Evolutionary conservation across 2,797 vertebrate species (phyloP).

Genomic region (Bryconaethiops microstoma): DNA sequence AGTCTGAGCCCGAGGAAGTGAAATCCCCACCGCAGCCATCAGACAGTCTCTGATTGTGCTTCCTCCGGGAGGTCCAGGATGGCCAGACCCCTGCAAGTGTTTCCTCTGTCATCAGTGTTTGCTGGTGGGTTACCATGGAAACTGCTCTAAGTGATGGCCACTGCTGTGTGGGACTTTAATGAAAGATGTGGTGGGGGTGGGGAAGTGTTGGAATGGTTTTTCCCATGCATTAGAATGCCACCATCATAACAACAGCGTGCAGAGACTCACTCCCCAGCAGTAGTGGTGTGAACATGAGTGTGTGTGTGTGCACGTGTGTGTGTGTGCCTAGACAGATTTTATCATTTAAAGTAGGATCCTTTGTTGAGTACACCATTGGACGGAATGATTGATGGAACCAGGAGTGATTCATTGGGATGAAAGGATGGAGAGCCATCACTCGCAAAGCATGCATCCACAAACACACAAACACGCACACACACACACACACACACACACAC

Average conservation of each 20-base stretch:
- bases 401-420: slow-evolving; percentile 56
- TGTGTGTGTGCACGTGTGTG: slow-evolving; percentile 36
- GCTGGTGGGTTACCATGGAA: slow-evolving; percentile 62
- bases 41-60: slow-evolving; percentile 48
- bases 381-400: slow-evolving; percentile 52
- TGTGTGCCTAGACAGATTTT: slow-evolving; percentile 52
- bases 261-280: slow-evolving; percentile 26
- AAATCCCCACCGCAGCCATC: slow-evolving; percentile 39
- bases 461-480: too few species aligned
- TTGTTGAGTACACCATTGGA: slow-evolving; percentile 56
- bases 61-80: slow-evolving; percentile 45
- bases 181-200: slow-evolving; percentile 48
- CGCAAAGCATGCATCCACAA: slow-evolving; percentile 19
- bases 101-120: slow-evolving; percentile 58
- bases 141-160: slow-evolving; percentile 61
- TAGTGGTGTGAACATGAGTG: slow-evolving; percentile 13
- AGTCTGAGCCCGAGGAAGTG: slow-evolving; percentile 20
- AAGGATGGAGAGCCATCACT: slow-evolving; percentile 47
- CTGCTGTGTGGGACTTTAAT: slow-evolving; percentile 63
- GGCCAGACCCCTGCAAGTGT: slow-evolving; percentile 51
- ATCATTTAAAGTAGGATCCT: slow-evolving; percentile 55
- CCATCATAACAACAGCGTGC: slow-evolving; percentile 50
- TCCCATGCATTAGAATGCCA: slow-evolving; percentile 60
- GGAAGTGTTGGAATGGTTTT: slow-evolving; percentile 43
- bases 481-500: slow-evolving; percentile 1